Evolutionary conservation across 2,888 invertebrate species (phyloP).

Genomic region (Conomelus anceps): DNA sequence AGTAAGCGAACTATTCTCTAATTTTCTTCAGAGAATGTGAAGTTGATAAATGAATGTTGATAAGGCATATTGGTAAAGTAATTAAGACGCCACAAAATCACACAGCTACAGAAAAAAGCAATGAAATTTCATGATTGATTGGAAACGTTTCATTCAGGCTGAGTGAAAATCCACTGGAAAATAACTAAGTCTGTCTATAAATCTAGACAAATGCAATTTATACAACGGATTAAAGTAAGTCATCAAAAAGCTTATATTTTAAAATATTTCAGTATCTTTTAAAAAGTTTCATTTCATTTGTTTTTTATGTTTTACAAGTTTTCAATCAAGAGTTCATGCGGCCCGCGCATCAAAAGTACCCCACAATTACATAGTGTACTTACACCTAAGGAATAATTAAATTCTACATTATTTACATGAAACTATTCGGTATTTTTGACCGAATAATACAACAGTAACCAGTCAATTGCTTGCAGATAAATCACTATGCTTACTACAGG

Average conservation of each 20-base stretch:
- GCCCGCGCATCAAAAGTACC: not conserved
- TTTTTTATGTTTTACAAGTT: not conserved
- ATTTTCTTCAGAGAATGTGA: no score
- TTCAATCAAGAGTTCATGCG: not conserved
- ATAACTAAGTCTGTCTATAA: not conserved
- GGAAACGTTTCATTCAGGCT: no score
- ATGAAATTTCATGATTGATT: no score
- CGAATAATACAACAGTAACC: not conserved
- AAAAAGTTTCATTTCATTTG: not conserved
- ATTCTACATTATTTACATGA: not conserved
- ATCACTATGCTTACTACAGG: not conserved
- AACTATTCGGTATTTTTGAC: not conserved
- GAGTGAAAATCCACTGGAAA: not conserved
- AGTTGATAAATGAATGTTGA: no score
- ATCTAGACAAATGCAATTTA: not conserved
- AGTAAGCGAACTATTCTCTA: no score
- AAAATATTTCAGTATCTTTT: not conserved
- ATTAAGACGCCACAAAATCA: no score
- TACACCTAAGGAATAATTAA: not conserved
- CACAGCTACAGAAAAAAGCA: no score
- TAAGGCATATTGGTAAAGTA: no score
- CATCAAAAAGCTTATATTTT: not conserved
- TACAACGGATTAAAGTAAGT: not conserved
- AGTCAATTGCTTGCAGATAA: not conserved
- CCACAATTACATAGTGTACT: not conserved